Conservation (phyloP, 2,113 vertebrate genomes). For the Pithys albifrons region DNA sequence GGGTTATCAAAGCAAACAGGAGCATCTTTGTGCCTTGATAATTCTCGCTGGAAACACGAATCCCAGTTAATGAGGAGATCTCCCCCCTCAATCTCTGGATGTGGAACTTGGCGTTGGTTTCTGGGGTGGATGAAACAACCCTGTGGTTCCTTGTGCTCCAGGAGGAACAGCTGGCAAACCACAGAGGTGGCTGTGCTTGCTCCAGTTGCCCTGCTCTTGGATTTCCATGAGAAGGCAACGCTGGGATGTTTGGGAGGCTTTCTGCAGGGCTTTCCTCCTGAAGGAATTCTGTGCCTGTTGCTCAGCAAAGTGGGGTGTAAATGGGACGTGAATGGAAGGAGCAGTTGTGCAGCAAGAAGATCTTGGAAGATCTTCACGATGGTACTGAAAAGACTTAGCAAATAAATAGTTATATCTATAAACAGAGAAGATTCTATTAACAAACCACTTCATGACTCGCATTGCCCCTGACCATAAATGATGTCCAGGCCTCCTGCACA, state of each 20-base stretch:
- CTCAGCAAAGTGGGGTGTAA: slow-evolving; percentile 36
- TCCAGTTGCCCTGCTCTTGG: neutral
- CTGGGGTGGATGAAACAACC: slow-evolving; percentile 46
- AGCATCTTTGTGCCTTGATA: slow-evolving; percentile 70
- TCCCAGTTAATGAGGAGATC: slow-evolving; percentile 56
- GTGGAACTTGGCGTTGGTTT: slow-evolving; percentile 45
- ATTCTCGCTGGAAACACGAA: slow-evolving; percentile 61
- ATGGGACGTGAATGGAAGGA: slow-evolving; percentile 43
- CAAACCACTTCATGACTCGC: slow-evolving; percentile 31
- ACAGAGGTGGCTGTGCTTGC: slow-evolving; percentile 1
- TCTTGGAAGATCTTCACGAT: slow-evolving; percentile 13
- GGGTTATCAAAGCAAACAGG: slow-evolving; percentile 69
- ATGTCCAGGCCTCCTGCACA: neutral
- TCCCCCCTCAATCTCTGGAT: slow-evolving; percentile 16
- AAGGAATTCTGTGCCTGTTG: slow-evolving; percentile 64
- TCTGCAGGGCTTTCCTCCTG: slow-evolving; percentile 33
- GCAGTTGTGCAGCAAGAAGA: neutral
- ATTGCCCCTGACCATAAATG: neutral
- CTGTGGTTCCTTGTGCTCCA: neutral
- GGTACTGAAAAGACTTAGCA: slow-evolving; percentile 53
- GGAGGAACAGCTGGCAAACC: slow-evolving; percentile 20
- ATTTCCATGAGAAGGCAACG: neutral
- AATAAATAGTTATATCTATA: slow-evolving; percentile 62
- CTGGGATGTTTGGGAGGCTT: slow-evolving; percentile 33
- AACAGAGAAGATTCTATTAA: slow-evolving; percentile 63